phyloP scores from a whole-genome alignment of 1,140 invertebrate species.

The Microplitis mediator region DNA sequence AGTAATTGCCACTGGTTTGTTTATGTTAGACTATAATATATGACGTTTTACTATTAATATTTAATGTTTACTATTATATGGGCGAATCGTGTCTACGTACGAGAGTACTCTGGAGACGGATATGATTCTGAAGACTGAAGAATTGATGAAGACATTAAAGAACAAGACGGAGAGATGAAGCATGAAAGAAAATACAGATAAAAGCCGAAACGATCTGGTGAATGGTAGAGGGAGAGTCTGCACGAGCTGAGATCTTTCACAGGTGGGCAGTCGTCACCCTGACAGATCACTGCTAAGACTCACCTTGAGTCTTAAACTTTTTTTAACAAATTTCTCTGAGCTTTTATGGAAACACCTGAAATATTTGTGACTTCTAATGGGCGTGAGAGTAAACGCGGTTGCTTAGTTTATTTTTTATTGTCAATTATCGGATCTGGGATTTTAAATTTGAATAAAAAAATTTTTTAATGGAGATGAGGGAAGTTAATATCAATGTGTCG shows the following conservation, averaged over 20 bases:
- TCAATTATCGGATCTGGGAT: not conserved
- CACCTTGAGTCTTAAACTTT: not conserved
- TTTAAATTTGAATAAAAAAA: not conserved
- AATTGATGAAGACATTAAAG: not conserved
- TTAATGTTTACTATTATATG: no score
- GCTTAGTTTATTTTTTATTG: no score
- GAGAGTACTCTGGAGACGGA: no score
- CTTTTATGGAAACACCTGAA: not conserved
- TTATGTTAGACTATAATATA: no score
- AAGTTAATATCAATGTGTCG: constrained; percentile 43
- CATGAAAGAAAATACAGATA: not conserved
- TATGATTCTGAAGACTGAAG: not conserved
- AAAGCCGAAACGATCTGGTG: constrained; percentile 20
- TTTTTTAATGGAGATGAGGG: constrained; percentile 30
- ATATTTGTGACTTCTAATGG: not conserved
- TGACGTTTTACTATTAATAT: no score
- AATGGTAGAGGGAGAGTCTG: constrained; percentile 26
- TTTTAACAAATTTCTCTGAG: not conserved
- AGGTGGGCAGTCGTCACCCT: constrained; percentile 26
- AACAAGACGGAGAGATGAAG: not conserved
- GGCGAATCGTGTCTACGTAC: no score
- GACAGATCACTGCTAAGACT: constrained; percentile 16
- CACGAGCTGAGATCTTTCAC: constrained; percentile 13
- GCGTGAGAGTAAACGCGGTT: not conserved
- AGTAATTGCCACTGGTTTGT: no score